Conservation (phyloP, 53 echinoderm and acorn worm genomes). For the Arbacia lixula region DNA sequence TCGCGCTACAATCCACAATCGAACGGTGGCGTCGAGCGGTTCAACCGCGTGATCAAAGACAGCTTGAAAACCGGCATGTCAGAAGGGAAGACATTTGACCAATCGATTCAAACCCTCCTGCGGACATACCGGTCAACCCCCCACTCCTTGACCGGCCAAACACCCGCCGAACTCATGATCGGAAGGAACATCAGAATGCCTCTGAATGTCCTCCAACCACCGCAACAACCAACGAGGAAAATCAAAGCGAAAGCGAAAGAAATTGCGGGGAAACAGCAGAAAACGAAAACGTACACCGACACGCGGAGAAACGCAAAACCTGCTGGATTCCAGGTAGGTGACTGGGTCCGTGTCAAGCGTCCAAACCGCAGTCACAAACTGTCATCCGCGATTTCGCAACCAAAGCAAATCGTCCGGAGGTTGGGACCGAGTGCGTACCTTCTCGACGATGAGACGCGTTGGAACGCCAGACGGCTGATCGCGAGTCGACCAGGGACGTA, state of each 20-base stretch:
- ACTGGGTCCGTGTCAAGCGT: slow-evolving; percentile 61
- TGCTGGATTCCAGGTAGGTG: slow-evolving; percentile 20
- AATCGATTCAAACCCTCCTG: slow-evolving; percentile 57
- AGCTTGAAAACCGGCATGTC: slow-evolving; percentile 55
- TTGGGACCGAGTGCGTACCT: slow-evolving; percentile 38
- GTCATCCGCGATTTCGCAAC: slow-evolving; percentile 50
- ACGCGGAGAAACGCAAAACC: background rate
- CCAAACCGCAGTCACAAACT: slow-evolving; percentile 55
- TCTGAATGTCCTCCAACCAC: slow-evolving; percentile 49
- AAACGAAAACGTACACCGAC: slow-evolving; percentile 26
- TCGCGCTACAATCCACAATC: slow-evolving; percentile 63
- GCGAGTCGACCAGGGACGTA: slow-evolving; percentile 19
- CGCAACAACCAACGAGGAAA: background rate
- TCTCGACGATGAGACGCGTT: slow-evolving; percentile 54
- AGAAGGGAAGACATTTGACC: slow-evolving; percentile 44
- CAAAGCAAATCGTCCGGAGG: slow-evolving; percentile 46
- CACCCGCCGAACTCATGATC: slow-evolving; percentile 69
- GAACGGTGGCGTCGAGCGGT: slow-evolving; percentile 61
- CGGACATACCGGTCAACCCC: slow-evolving; percentile 46
- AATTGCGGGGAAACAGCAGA: slow-evolving; percentile 31
- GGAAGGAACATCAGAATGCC: slow-evolving; percentile 41
- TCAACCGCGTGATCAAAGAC: slow-evolving; percentile 59
- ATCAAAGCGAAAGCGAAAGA: slow-evolving; percentile 12
- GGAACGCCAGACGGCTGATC: slow-evolving; percentile 59
- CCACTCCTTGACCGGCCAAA: slow-evolving; percentile 54